Evolutionary conservation across 2,888 invertebrate genomes (phyloP), one percentile per base, ranked within the genome.

Genomic region (Pyrrhia umbra): DNA sequence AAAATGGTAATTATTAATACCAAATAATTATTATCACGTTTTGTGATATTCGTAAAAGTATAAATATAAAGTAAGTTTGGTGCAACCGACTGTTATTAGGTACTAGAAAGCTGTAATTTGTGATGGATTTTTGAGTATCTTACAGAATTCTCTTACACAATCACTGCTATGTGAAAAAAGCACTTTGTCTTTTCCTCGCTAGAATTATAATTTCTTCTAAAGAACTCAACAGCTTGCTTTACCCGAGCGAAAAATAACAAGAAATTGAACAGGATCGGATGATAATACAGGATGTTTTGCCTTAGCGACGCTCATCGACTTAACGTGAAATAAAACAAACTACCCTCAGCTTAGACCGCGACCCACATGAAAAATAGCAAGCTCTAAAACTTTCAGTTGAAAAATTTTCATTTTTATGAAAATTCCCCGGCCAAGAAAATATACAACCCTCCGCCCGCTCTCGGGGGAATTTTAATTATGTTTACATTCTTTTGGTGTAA

Each of bases 381-480:
- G 39, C 72, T 40, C 43, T 68, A 27, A 62, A 58, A 71, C 16
- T 61, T 57, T 45, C 45, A 57, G 50, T 70, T 58, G 68, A 57
- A 54, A 61, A 47, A 13, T 43, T 61, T 70, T 74, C 63, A 71
- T 77, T 80, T 80, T 68, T 67, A 75, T 73, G 70, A 75, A 74
- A 83, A 69, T 68, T 62, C 68, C 46, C 49, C 18, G 42, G 43
- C 61, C 46, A 66, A 76, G 68, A 58, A 69, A 82, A 81, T 70
- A 77, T 68, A 75, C 54, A 72, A 60, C 66, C 71, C 70, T 68
- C 65, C 45, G 18, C 56, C 49, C 64, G 72, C 58, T 79, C 58
- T 79, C 66, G 69, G 59, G 78, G 71, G 86, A 88, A 87, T 90
- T 90, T 90, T 91, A 90, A 92, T 91, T 90, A 90, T 88, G 89